Conservation (phyloP, 2,797 vertebrate species). For the Oreochromis grahami region DNA sequence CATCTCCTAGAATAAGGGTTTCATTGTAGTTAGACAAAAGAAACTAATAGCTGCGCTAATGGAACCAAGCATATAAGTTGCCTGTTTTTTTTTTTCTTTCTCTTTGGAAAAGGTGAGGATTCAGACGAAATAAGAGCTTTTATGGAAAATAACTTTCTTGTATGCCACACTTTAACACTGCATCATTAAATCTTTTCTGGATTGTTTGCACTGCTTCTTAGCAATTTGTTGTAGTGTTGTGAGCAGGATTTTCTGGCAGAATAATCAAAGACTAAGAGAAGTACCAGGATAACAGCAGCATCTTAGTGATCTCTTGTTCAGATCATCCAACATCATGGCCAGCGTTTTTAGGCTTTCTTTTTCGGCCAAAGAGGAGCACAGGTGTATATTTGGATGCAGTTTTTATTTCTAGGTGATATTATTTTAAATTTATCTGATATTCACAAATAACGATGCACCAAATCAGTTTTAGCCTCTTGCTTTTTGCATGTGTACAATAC, state of each 20-base stretch:
- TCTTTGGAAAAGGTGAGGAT: background rate
- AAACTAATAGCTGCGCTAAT: slow-evolving; percentile 11
- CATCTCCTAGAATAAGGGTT: slow-evolving; percentile 43
- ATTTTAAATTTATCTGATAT: slow-evolving; percentile 6
- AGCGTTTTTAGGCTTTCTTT: background rate
- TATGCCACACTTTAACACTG: background rate
- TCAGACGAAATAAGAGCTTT: background rate
- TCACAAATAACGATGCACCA: slow-evolving; percentile 41
- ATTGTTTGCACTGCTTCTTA: background rate
- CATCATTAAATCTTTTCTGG: background rate
- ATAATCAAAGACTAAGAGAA: background rate
- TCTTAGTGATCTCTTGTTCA: background rate
- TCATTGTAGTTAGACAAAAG: slow-evolving; percentile 23
- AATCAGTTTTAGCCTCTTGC: background rate
- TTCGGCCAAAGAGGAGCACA: background rate
- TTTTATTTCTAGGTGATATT: background rate
- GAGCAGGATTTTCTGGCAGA: background rate
- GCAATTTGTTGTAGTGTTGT: background rate
- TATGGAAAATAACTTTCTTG: background rate
- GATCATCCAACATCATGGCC: background rate
- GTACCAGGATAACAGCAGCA: background rate
- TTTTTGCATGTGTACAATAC: background rate
- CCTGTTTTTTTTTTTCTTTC: background rate
- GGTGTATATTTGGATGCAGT: background rate
- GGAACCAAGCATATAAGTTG: background rate